Evolutionary conservation across 2,797 vertebrate genomes (phyloP).

Genomic region (Chloroceryle amazona): DNA sequence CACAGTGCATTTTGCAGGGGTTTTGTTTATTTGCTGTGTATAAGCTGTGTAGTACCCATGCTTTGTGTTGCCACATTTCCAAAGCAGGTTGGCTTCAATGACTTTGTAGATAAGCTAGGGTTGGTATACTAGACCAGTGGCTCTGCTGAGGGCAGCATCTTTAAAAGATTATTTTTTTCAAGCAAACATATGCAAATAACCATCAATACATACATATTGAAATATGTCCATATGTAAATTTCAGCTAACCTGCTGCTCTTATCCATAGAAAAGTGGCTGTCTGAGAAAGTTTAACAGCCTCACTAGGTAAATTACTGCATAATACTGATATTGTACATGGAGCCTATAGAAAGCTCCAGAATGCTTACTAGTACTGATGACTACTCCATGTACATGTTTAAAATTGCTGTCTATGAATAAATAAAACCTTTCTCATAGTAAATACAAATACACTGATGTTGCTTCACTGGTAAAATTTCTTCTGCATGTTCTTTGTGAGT

Average conservation of each 20-base stretch:
- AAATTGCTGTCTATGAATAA: neutral
- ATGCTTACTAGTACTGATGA: neutral
- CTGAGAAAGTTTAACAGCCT: neutral
- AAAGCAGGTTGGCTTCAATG: neutral
- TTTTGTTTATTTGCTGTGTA: neutral
- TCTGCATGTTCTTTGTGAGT: accelerated
- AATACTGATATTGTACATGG: neutral
- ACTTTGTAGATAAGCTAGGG: neutral
- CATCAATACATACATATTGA: neutral
- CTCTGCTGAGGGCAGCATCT: neutral
- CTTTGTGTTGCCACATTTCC: neutral
- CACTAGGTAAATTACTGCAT: neutral
- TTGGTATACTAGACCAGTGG: neutral
- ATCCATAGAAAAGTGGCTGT: neutral
- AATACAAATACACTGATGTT: neutral
- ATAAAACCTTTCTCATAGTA: neutral
- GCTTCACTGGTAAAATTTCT: neutral
- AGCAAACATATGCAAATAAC: neutral
- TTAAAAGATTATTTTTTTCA: neutral
- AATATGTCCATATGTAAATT: neutral
- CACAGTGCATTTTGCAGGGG: neutral
- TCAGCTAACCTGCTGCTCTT: neutral
- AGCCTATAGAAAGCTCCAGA: neutral
- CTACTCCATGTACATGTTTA: neutral
- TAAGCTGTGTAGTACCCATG: neutral